Base-by-base conservation (phyloP, 2,113 vertebrate species). In the Cryptotis parvus region DNA sequence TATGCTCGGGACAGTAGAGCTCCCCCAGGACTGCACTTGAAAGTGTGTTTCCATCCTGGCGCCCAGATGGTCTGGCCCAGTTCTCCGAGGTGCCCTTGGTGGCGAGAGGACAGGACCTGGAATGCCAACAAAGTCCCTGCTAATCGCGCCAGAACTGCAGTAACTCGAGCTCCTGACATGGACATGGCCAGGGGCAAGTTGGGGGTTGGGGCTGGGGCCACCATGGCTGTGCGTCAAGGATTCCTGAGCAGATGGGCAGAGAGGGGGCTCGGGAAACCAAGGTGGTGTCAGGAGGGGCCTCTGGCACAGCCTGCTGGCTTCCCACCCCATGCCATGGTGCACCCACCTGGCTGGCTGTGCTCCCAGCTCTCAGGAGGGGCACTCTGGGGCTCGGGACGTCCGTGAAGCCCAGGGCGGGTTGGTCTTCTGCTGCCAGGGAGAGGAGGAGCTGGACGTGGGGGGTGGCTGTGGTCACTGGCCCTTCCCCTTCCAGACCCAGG, bases 71-170 rank as follows among this genome's bases (percentile, higher is more conserved):
- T 78, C 41, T 77, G 91, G 82, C 92, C 31, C n/a, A n/a, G n/a
- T n/a, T n/a, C 39, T 91, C 89, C 41, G 49, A 72, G 90, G 7
- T 45, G 27, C 80, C 88, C 80, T 92, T 94, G 73, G 84, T 91
- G 92, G 65, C 45, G 55, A 77, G 35, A 77, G 41, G 68, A 70
- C 84, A 90, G 86, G 90, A 76, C 89, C 33, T 94, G 43, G 78
- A 61, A 31, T 74, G 18, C 3, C 80, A 41, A 85, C 73, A 33
- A 35, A 18, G 37, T 86, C 87, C 58, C 3, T 94, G 79, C 79
- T 94, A 81, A 90, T 90, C 87, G 81, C n/a, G n/a, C n/a, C n/a
- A n/a, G n/a, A n/a, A n/a, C n/a, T n/a, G n/a, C n/a, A n/a, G 5
- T 58, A 18, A 58, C 55, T 58, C 55, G 5, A 5, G 55, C 37